phyloP scores from a whole-genome alignment of 2,888 invertebrate species.

The Drosophila limbata region DNA sequence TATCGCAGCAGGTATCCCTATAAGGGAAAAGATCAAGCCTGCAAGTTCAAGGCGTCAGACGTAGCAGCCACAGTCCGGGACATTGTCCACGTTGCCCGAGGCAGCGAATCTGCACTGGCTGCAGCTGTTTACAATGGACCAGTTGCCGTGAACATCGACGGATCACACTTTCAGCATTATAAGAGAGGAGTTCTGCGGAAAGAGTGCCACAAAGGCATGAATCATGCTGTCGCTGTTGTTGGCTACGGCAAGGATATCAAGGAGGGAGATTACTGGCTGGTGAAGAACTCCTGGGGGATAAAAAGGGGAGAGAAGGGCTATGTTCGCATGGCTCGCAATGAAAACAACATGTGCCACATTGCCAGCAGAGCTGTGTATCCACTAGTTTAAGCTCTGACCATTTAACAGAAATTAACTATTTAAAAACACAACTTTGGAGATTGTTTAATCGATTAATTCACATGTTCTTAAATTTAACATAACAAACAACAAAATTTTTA shows the following conservation, averaged over 20 bases:
- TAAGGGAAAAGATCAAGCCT: conserved; percentile 89
- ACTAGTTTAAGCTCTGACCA: conserved; percentile 79
- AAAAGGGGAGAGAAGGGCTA: conserved; percentile 93
- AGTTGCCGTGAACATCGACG: conserved; percentile 94
- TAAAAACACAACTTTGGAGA: too few species aligned
- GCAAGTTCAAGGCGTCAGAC: conserved; percentile 87
- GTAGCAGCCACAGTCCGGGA: conserved; percentile 92
- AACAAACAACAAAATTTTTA: too few species aligned
- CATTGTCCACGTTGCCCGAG: conserved; percentile 90
- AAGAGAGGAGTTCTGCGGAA: conserved; percentile 92
- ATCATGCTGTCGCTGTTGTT: conserved; percentile 89
- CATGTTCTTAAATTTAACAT: too few species aligned
- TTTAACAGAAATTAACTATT: too few species aligned
- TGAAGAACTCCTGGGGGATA: conserved; percentile 89
- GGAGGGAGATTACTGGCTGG: conserved; percentile 88
- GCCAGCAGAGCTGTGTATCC: conserved; percentile 93
- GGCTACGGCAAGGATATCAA: conserved; percentile 82
- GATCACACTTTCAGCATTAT: conserved; percentile 94
- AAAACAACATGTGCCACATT: conserved; percentile 93
- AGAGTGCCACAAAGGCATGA: conserved; percentile 88
- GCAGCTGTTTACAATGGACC: conserved; percentile 94
- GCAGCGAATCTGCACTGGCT: conserved; percentile 89
- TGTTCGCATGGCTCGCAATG: conserved; percentile 94
- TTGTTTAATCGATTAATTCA: too few species aligned
- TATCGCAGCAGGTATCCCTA: conserved; percentile 95